Evolutionary conservation across 2,113 vertebrate species (phyloP), one percentile per base, ranked within the genome.

Genomic region (Oceanites oceanicus): DNA sequence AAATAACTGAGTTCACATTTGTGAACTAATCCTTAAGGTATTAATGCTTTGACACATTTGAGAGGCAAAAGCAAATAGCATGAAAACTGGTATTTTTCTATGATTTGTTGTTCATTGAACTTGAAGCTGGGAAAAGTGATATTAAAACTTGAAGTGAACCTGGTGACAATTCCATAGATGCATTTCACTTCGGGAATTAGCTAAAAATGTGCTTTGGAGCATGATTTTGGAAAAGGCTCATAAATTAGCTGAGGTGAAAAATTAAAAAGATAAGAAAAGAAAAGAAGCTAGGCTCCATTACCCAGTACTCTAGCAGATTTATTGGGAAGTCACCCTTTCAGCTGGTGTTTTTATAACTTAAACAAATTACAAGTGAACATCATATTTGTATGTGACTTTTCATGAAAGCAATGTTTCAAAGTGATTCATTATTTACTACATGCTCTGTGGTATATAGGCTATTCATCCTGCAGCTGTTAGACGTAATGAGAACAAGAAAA

Each of bases 341-440:
- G 91, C 83, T 40, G 59, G 45, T 89, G 79, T 76, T 97, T 97
- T 97, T 89, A 91, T 88, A 97, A 85, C 92, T 82, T 96, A 94
- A 97, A 97, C 76, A 94, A 97, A 97, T 97, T 94, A 45, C 77
- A 95, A 88, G 92, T 91, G 96, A 97, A 93, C 82, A 94, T 66
- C 88, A 79, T 88, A 96, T 95, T 97, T 97, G 75, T 90, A 78
- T 86, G 63, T 92, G 94, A 70, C 74, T 92, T 91, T 95, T 77
- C 88, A 86, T 89, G 68, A 94, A 89, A 83, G 76, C 80, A 73
- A 1, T 90, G 52, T 77, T 94, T 96, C 86, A 83, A 56, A 89
- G 77, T 93, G 92, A 96, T 96, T 87, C 77, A 97, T 97, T 97
- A 96, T 95, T 92, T 96, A 92, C 93, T 95, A 87, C 42, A 20